Conservation (phyloP, 2,888 invertebrate species). For the Petrophora chlorosata region DNA sequence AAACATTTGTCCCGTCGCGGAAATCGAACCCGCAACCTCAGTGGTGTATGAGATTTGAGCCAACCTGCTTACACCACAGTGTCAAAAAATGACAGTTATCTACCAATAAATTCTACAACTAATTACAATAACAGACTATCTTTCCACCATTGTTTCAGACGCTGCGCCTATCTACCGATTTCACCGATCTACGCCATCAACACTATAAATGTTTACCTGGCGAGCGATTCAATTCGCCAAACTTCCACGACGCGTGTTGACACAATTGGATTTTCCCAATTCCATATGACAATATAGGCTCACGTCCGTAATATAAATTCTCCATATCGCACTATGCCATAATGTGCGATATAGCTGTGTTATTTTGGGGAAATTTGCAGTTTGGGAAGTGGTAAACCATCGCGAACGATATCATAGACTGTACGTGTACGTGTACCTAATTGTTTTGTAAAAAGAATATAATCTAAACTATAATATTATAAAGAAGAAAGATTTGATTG, state of each 20-base stretch:
- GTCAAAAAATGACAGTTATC: too few species aligned
- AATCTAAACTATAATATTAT: too few species aligned
- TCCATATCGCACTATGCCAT: conserved; percentile 28
- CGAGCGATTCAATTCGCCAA: conserved; percentile 64
- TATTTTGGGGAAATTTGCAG: conserved; percentile 7
- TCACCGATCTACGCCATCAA: conserved; percentile 22
- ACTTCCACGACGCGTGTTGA: conserved; percentile 54
- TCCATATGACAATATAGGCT: conserved; percentile 58
- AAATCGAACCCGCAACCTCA: too few species aligned
- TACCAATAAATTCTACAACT: too few species aligned
- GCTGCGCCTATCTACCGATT: conserved; percentile 1
- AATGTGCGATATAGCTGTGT: conserved; percentile 33
- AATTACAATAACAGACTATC: too few species aligned
- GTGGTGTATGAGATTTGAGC: too few species aligned
- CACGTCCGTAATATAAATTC: conserved; percentile 58
- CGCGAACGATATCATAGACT: not conserved
- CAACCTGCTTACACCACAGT: too few species aligned
- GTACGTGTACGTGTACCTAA: not conserved
- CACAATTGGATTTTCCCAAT: conserved; percentile 71
- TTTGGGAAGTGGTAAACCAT: not conserved
- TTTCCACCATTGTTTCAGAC: not conserved
- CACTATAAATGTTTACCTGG: conserved; percentile 65
- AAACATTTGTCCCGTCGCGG: too few species aligned
- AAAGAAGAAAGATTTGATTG: too few species aligned
- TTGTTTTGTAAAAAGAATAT: not conserved